Base-by-base conservation (phyloP, 2,888 invertebrate genomes). In the Oscheius myriophilus region DNA sequence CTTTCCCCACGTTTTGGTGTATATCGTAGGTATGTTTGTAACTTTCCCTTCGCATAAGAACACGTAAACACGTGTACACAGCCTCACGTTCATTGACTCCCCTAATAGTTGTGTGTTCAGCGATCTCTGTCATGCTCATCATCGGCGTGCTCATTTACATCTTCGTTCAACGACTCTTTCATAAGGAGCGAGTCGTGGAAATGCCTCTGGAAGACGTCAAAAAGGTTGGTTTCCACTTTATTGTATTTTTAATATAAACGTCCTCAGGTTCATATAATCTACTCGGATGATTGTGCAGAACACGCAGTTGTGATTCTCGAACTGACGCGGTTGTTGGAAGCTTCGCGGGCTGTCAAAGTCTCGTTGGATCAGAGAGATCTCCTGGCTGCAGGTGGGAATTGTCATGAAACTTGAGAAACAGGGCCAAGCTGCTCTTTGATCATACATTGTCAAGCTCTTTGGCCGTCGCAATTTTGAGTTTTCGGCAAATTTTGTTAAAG, bases 281-380 rank as follows among this genome's bases (percentile, higher is more conserved):
- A 84, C 69, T 76, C 81, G 23, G 80, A 84, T 69, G 84, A 84
- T 55, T 78, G 73, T 49, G 70, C 67, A 14, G 64, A 69, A 57
- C 84, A 84, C 67, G 70, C 67, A n/a, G 45, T 69, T 0, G 75
- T 69, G n/a, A 80, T 79, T n/a, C 39, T 52, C 16, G 58, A 67
- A 25, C 53, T 82, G 16, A 79, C 72, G 2, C 62, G 72, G 1
- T 25, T 49, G 12, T 46, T 61, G 39, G 61, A 61, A 46, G 25
- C 61, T 4, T 46, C 61, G 16, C 46, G 49, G 25, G 46, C 1
- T n/a, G 39, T 49, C 25, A 46, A 33, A 21, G 39, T 39, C 9
- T 33, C 61, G 1, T 33, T 61, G 12, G 80, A 81, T 58, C 77
- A 78, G 26, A 55, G 59, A 21, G 78, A 73, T 41, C 66, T 81